Conservation (phyloP, 2,888 invertebrate genomes). For the Mellilla xanthometata region DNA sequence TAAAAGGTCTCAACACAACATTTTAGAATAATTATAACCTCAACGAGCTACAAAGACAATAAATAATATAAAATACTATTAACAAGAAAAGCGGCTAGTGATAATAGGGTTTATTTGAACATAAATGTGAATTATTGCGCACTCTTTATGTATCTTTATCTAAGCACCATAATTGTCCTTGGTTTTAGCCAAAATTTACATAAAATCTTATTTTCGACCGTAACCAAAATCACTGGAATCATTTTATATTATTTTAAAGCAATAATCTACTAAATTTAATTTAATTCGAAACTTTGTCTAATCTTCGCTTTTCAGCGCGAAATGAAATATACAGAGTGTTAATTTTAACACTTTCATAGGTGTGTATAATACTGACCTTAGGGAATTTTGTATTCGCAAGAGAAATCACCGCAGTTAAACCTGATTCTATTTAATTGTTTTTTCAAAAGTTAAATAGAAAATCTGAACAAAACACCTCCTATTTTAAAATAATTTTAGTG, state of each 20-base stretch:
- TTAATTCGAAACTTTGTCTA: conserved; percentile 65
- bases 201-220: conserved; percentile 18
- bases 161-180: conserved; percentile 28
- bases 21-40: background rate
- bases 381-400: conserved; percentile 25
- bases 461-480: no score
- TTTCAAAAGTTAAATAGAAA: no score
- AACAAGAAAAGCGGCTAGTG: conserved; percentile 20
- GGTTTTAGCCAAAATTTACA: conserved; percentile 14
- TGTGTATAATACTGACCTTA: conserved; percentile 24
- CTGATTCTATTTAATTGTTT: no score
- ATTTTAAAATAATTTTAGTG: no score
- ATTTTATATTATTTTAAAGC: conserved; percentile 72
- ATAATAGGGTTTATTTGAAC: conserved; percentile 24
- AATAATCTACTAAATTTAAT: conserved; percentile 79
- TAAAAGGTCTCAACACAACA: no score
- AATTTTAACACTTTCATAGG: conserved; percentile 29
- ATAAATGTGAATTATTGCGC: conserved; percentile 32
- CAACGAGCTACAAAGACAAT: conserved; percentile 2
- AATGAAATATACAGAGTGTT: conserved; percentile 54
- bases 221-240: conserved; percentile 18
- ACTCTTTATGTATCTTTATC: conserved; percentile 26
- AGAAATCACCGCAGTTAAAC: no score
- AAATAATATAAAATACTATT: conserved; percentile 20
- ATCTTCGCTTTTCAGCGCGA: conserved; percentile 55